These are phyloP conservation scores for Microtus oregoni DNA, from an alignment of 2,113 vertebrate genomes.

Conservation along the genomic window DNA sequence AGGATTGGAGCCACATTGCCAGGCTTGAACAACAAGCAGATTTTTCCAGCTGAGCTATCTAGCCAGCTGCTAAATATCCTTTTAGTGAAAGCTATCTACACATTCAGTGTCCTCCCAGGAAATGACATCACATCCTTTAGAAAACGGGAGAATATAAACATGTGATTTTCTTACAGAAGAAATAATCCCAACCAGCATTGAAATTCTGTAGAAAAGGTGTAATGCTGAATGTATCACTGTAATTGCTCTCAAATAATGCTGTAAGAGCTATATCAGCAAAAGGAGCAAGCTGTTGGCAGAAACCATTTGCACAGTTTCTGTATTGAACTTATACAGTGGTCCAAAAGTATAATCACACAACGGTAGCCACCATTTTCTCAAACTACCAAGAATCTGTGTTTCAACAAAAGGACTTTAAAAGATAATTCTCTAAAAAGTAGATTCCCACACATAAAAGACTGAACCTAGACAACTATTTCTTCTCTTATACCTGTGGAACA, in stretches of 20 bases:
- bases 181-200: not conserved
- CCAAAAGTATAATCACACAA: not conserved
- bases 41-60: not conserved
- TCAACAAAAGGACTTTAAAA: not conserved
- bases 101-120: not conserved
- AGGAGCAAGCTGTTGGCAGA: not conserved
- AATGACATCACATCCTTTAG: not conserved
- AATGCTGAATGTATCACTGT: not conserved
- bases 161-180: not conserved
- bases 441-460: not conserved
- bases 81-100: not conserved
- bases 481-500: not conserved
- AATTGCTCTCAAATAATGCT: not conserved
- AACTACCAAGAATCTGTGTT: not conserved
- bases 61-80: not conserved
- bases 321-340: not conserved
- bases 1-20: not conserved
- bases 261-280: not conserved
- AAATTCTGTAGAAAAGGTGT: not conserved
- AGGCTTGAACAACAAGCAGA: not conserved
- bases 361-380: not conserved
- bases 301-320: not conserved
- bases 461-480: not conserved
- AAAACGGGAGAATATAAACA: not conserved
- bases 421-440: not conserved